These are phyloP conservation scores for Mythimna loreyi DNA, from an alignment of 2,888 invertebrate species.

Conservation along the genomic window DNA sequence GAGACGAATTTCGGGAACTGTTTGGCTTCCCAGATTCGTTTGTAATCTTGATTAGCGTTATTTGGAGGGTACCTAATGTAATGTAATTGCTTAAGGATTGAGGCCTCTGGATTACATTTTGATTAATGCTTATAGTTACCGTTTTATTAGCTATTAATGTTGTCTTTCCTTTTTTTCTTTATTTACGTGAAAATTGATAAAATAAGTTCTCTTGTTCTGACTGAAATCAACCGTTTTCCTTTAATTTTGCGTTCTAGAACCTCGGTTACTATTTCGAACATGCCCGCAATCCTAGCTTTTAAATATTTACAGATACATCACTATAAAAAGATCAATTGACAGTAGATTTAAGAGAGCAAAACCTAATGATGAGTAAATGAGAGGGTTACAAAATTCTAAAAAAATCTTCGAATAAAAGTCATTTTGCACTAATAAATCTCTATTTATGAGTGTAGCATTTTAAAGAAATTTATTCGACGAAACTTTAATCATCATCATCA, in stretches of 20 bases:
- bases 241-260: no score
- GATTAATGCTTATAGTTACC: neutral
- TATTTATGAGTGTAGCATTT: no score
- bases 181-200: no score
- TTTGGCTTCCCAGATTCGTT: slow-evolving; percentile 70
- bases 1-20: slow-evolving; percentile 76
- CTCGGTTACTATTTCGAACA: no score
- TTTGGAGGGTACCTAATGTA: slow-evolving; percentile 53
- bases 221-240: no score
- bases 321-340: no score
- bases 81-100: slow-evolving; percentile 24
- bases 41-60: slow-evolving; percentile 68
- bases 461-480: no score
- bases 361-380: no score
- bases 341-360: neutral
- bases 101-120: neutral
- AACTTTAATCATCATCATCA: no score
- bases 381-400: neutral
- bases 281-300: neutral
- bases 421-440: no score
- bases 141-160: neutral
- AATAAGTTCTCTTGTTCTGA: no score
- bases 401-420: neutral
- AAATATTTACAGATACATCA: neutral
- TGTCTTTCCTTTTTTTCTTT: no score